Evolutionary conservation across 2,113 vertebrate genomes (phyloP), one percentile per base, ranked within the genome.

Genomic region (Pimephales promelas): DNA sequence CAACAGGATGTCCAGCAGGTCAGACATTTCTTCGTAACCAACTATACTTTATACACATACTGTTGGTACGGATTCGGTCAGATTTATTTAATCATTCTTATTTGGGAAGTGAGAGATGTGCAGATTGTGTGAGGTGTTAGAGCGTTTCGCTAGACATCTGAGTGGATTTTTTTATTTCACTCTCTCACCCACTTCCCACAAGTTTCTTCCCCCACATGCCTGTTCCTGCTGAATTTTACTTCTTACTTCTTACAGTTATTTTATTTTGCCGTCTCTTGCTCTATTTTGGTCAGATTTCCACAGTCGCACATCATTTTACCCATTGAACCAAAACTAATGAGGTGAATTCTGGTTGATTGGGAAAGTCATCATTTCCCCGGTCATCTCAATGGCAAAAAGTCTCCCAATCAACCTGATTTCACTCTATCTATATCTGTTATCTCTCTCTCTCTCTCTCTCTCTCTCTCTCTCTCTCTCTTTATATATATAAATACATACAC

Each of bases 1-100:
- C 98, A 99, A 81, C 97, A 99, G 92, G 98, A 99, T 3, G 98
- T 99, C 9, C 97, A 99, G 88, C 97, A 99, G 94, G 97, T 98
- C 88, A 13, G 43, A 22, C 14, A 13, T n/a, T 22, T 54, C 31
- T 10, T 40, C 1, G 5, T 5, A 40, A 57, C 28, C 47, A 20
- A 13, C 16, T 5, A 13, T n/a, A 56, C 10, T 76, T 76, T 3
- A 57, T n/a, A n/a, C 18, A 75, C 28, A 31, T 3, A 31, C 18
- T 6, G 7, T 68, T 11, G 20, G 31, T 66, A 36, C 8, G 3
- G 31, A 10, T 36, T 68, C 64, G 22, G 4, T 68, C 10, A 4
- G 36, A 36, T 40, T 68, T 0, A 68, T 36, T 36, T 10, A 22
- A 36, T 68, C 64, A 68, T 20, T 68, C 31, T 36, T 36, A 36